phyloP scores from a whole-genome alignment of 2,888 invertebrate genomes.

The Eupelmus urozonus region DNA sequence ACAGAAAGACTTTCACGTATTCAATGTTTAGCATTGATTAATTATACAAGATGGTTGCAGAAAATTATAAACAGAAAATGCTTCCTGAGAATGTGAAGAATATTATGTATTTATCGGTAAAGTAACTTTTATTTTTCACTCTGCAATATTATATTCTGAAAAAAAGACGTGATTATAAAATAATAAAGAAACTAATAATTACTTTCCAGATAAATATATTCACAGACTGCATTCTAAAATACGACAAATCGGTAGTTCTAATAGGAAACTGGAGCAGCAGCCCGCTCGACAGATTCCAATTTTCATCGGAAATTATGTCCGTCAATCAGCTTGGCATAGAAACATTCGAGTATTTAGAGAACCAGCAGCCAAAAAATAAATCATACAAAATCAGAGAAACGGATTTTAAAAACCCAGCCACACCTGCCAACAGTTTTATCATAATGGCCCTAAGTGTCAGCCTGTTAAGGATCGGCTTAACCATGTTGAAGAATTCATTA shows the following conservation, averaged over 20 bases:
- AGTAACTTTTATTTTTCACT: background rate
- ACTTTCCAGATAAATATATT: conserved; percentile 6
- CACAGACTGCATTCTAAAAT: background rate
- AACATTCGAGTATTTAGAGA: background rate
- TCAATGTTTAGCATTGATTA: too few species aligned
- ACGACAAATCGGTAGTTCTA: background rate
- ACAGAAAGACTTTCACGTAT: too few species aligned
- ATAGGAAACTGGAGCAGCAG: background rate
- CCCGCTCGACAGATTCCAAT: background rate
- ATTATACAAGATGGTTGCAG: too few species aligned
- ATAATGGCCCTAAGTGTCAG: background rate
- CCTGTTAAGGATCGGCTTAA: background rate
- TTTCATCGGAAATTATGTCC: background rate
- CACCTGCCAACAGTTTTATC: background rate
- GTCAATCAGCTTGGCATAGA: background rate
- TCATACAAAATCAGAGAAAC: background rate
- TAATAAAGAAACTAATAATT: background rate
- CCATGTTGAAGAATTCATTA: background rate
- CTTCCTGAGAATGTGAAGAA: background rate
- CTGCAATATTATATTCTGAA: too few species aligned
- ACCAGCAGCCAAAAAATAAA: background rate
- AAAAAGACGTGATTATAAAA: too few species aligned
- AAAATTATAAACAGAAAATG: background rate
- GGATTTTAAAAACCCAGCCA: conserved; percentile 4
- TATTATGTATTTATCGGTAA: background rate